Evolutionary conservation across 2,113 vertebrate species (phyloP), one percentile per base, ranked within the genome.

Genomic region (Charina bottae): DNA sequence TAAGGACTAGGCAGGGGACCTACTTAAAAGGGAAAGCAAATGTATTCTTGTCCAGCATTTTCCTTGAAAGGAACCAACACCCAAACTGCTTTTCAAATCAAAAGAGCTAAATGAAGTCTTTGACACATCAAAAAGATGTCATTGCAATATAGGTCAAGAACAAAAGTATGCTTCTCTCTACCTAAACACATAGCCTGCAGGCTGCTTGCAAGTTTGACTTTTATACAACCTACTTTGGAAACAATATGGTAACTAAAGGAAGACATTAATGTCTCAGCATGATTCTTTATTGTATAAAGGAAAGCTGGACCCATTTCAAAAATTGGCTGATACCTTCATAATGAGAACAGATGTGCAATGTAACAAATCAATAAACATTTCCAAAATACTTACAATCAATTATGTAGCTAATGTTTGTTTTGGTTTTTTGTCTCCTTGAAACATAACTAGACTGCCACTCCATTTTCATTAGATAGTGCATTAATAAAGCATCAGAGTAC

Each of bases 361-460:
- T 89, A 89, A 92, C 56, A 89, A 92, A 92, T 90, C 88, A 78
- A 90, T 83, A 83, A 90, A 87, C 85, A 88, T 83, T 87, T 87
- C 56, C 55, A 93, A 84, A 33, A 90, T 87, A 83, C 64, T 90
- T 93, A 87, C 62, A 42, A 60, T 93, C 86, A 88, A 92, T 90
- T 88, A 90, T 83, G 64, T n/a, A 62, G 23, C 64, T 83, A 88
- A 90, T 87, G 64, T 90, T 87, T 93, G 64, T 87, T 87, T 90
- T 87, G 83, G 53, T 87, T 87, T 83, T 59, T 87, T 87, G 28
- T 37, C 60, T 85, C 85, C 83, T 56, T 83, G 21, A 89, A 89
- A 93, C 64, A 84, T 90, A 87, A 90, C 28, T 37, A 49, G 87
- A 84, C 87, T 92, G 78, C 28, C 49, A 89, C 72, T 92, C 89